These are phyloP conservation scores for Apodemus sylvaticus DNA, from an alignment of 2,113 vertebrate species.

Conservation along the genomic window DNA sequence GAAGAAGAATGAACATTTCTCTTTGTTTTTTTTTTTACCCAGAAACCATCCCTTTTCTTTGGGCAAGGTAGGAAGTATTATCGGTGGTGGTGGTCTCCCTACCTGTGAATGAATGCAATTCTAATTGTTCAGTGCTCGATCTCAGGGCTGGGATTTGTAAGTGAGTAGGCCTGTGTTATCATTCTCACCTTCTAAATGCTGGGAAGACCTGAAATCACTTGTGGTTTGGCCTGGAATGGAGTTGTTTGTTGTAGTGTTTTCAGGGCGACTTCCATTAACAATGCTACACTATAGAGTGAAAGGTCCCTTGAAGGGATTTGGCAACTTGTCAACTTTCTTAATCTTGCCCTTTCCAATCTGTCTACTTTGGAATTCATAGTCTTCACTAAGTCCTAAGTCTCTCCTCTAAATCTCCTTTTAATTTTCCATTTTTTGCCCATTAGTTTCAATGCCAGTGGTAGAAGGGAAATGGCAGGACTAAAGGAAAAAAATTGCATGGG, in stretches of 20 bases:
- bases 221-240: background rate
- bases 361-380: background rate
- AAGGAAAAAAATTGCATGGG: background rate
- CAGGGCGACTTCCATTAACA: too few species aligned
- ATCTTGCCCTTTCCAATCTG: background rate
- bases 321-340: too few species aligned
- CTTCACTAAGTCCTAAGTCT: background rate
- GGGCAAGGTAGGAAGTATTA: accelerated
- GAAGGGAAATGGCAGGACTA: background rate
- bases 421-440: background rate
- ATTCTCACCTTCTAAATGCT: background rate
- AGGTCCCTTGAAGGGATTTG: background rate
- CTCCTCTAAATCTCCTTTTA: too few species aligned
- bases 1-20: background rate
- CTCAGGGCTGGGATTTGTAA: background rate
- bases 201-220: background rate
- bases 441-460: background rate
- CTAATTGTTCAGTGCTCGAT: background rate
- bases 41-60: background rate
- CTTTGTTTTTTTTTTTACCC: background rate
- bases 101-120: background rate
- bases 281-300: background rate
- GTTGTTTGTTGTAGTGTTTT: background rate
- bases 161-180: background rate
- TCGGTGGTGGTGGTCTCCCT: accelerated